phyloP scores from a whole-genome alignment of 2,797 vertebrate species.

The Acrocephalus scirpaceus region DNA sequence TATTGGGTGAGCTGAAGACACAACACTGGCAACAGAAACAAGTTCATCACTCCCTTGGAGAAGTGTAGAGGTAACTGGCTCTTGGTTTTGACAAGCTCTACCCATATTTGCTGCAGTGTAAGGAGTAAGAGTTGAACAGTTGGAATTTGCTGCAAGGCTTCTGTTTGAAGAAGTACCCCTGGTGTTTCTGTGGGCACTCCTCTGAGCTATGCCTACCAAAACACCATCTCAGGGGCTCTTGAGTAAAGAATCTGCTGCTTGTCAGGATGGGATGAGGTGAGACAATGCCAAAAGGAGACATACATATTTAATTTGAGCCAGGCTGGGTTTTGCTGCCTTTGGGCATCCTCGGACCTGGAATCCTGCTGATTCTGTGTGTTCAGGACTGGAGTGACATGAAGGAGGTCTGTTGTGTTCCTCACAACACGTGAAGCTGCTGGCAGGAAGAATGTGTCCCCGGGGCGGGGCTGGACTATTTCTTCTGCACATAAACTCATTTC shows the following conservation, averaged over 20 bases:
- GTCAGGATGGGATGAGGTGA: neutral
- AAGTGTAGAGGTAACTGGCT: neutral
- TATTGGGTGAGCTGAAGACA: neutral
- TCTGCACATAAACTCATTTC: neutral
- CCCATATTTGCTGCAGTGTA: neutral
- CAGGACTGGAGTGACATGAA: accelerated
- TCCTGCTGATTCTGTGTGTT: neutral
- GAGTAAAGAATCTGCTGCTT: neutral
- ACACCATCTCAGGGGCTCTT: neutral
- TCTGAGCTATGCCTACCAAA: neutral
- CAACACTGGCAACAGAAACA: accelerated
- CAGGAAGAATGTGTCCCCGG: neutral
- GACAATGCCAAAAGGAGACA: neutral
- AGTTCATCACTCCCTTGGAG: neutral
- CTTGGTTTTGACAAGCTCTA: neutral
- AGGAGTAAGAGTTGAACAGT: neutral
- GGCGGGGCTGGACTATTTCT: neutral
- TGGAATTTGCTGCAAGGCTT: neutral
- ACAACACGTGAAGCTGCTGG: neutral
- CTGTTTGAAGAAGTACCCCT: neutral
- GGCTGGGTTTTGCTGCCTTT: neutral
- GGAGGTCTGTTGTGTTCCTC: neutral
- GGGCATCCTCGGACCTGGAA: neutral
- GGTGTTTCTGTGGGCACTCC: neutral
- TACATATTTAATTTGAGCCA: neutral